phyloP scores from a whole-genome alignment of 2,113 vertebrate species.

The Planiliza haematocheilus region DNA sequence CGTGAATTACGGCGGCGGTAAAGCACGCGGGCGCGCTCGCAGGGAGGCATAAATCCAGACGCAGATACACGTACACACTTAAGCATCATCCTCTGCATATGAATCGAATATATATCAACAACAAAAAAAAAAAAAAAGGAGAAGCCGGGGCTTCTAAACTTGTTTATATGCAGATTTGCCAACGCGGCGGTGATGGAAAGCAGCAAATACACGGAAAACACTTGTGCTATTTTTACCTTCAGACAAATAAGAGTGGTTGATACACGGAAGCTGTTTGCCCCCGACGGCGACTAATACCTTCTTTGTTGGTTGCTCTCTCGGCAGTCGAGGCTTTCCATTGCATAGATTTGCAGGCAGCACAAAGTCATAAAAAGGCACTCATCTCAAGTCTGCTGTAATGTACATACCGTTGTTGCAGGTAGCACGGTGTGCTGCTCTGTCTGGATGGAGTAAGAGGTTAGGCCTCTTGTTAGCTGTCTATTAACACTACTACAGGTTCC shows the following conservation, averaged over 20 bases:
- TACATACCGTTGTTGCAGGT: constrained; percentile 34
- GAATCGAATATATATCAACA: constrained; percentile 33
- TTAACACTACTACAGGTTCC: constrained; percentile 24
- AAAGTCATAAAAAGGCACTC: constrained; percentile 37
- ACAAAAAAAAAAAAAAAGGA: constrained; percentile 59
- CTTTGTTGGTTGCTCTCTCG: constrained; percentile 33
- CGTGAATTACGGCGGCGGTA: constrained; percentile 64
- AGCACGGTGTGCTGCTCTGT: constrained; percentile 21
- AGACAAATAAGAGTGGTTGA: constrained; percentile 31
- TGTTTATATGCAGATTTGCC: constrained; percentile 75
- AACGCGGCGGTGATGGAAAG: constrained; percentile 57
- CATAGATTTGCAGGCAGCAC: constrained; percentile 47
- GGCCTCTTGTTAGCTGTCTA: constrained; percentile 56
- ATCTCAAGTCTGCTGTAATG: constrained; percentile 35
- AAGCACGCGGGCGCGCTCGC: constrained; percentile 48
- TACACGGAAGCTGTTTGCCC: constrained; percentile 57
- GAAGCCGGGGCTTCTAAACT: constrained; percentile 61
- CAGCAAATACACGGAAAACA: constrained; percentile 53
- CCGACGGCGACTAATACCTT: constrained; percentile 22
- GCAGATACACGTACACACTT: constrained; percentile 36
- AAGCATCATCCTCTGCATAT: constrained; percentile 51
- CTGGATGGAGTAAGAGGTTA: constrained; percentile 50
- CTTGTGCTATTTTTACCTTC: constrained; percentile 62
- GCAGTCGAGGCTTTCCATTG: constrained; percentile 32
- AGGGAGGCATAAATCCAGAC: constrained; percentile 43